phyloP scores from a whole-genome alignment of 2,797 vertebrate species.

The Avahi laniger region DNA sequence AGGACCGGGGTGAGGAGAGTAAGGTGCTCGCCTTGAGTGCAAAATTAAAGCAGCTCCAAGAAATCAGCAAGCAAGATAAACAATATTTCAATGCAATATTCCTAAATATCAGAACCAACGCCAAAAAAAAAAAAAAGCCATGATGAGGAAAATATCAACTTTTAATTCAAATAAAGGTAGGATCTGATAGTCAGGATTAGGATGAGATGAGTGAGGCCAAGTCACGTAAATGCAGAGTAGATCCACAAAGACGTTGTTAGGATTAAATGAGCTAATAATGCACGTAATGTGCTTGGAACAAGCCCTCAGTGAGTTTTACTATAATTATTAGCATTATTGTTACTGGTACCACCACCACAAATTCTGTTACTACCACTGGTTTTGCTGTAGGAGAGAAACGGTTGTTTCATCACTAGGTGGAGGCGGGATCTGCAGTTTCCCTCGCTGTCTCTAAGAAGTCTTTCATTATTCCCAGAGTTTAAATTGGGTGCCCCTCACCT shows the following conservation, averaged over 20 bases:
- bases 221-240: fast-evolving
- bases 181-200: background rate
- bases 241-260: background rate
- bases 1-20: background rate
- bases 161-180: background rate
- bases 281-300: background rate
- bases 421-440: background rate
- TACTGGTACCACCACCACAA: background rate
- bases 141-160: background rate
- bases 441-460: background rate
- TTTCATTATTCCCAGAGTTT: background rate
- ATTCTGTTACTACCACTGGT: fast-evolving
- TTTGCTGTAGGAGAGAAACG: background rate
- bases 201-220: too few species aligned
- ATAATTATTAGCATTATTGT: background rate
- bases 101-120: background rate
- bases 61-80: background rate
- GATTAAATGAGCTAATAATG: background rate
- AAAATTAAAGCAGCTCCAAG: background rate
- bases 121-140: background rate
- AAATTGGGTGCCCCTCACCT: background rate
- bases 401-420: background rate
- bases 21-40: background rate
- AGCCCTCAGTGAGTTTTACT: background rate
- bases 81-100: background rate